Base-by-base conservation (phyloP, 2,888 invertebrate genomes). In the Anaspis maculata region DNA sequence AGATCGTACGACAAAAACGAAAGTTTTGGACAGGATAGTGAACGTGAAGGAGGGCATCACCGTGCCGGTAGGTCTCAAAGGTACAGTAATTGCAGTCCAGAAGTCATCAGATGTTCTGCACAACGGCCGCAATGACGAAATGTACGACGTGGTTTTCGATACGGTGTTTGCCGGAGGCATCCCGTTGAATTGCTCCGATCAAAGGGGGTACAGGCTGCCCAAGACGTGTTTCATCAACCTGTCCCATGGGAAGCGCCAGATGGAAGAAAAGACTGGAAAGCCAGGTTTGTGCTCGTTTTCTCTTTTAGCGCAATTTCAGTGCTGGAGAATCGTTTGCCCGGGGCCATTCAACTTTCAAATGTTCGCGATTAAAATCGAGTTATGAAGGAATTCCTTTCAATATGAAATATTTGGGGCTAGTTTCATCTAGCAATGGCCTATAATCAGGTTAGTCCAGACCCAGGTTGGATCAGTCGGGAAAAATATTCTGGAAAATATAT, bases 101-200 rank as follows among this genome's bases (percentile, higher is more conserved):
- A 64, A 59, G 32, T 35, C 56, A 1, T 29, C 44, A 11, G 41
- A 41, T 3, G 51, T 45, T 13, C 49, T 46, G 3, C 52, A 56
- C 5, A 49, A 52, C 15, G 9, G 5, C 19, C 5, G 5, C 19
- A 80, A 70, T 54, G 74, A 70, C 54, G 74, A 68, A 29, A 68
- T 80, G 32, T 87, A 82, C 55, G 88, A 89, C 45, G 73, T 94
- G 13, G 64, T 92, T 34, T 91, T 91, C 56, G 92, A 94, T 54
- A 68, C 76, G 41, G 63, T 74, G 13, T 86, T 92, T 61, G 64
- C 74, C 9, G 84, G 82, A 11, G 88, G 78, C 3, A 55, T 76
- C 30, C 54, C 61, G 7, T 51, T 76, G 11, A 70, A 73, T 59
- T 72, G 69, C 28, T 59, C 62, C 0, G 53, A 62, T 3, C 50